A percentile compares a stretch with the other conserved stretches of the same genome.
Conservation (phyloP, 1,140 invertebrate genomes). For the Drosophila carrolli region DNA sequence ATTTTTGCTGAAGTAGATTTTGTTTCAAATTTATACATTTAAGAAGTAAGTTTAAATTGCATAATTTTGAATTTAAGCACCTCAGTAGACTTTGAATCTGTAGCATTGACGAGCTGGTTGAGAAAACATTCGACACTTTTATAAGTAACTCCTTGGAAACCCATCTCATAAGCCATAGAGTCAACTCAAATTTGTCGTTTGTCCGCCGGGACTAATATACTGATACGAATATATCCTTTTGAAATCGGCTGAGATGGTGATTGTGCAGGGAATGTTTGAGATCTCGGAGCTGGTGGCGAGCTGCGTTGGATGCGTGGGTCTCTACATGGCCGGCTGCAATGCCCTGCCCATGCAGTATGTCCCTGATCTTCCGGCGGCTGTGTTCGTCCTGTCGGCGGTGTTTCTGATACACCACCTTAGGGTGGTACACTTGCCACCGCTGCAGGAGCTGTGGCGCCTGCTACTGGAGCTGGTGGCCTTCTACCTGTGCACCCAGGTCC, state of each 20-base stretch:
- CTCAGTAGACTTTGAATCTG: not conserved
- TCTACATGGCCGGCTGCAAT: conserved; percentile 14
- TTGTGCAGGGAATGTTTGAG: conserved; percentile 20
- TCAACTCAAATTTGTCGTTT: not conserved
- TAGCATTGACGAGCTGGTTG: not conserved
- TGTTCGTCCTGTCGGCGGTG: conserved; percentile 13
- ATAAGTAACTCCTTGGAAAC: not conserved
- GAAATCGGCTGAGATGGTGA: conserved; percentile 6
- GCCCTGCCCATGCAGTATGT: conserved; percentile 2
- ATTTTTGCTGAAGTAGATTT: no score
- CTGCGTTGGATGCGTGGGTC: conserved; percentile 5
- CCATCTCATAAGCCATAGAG: not conserved
- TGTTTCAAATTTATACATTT: no score
- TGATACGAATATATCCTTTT: not conserved
- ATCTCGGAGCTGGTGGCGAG: conserved; percentile 11
- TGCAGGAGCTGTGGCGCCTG: conserved; percentile 2
- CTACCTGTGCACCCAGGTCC: conserved; percentile 14
- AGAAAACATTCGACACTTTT: not conserved
- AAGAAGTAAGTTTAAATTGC: no score
- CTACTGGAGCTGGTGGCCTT: conserved; percentile 8
- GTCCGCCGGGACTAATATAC: no score
- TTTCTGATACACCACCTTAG: conserved; percentile 2
- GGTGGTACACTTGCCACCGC: not conserved
- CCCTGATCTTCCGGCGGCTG: conserved; percentile 15
- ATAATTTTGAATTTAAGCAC: no score